Conservation (phyloP, 2,113 vertebrate genomes). For the Mirounga angustirostris region DNA sequence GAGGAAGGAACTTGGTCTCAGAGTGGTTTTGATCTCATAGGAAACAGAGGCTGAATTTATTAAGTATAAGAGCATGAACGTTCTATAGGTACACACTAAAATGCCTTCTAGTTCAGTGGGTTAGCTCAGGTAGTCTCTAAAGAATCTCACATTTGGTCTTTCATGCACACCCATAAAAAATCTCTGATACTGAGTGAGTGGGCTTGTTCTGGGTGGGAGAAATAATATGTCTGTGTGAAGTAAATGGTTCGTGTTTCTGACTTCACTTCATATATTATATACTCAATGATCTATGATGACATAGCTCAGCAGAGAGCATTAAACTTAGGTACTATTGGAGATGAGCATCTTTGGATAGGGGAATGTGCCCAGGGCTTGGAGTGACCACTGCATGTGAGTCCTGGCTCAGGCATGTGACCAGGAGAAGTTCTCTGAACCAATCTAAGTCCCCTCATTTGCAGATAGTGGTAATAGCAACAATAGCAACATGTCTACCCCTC, state of each 20-base stretch:
- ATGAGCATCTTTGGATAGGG: background rate
- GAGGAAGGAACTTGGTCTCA: background rate
- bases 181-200: background rate
- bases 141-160: constrained; percentile 22
- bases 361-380: background rate
- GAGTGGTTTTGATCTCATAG: background rate
- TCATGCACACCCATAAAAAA: background rate
- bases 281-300: background rate
- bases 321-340: background rate
- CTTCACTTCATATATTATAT: background rate
- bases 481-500: background rate
- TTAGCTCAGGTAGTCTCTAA: background rate
- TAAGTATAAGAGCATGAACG: background rate
- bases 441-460: background rate
- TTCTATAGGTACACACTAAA: background rate
- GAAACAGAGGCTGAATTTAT: constrained; percentile 24
- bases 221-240: background rate
- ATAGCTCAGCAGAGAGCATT: background rate
- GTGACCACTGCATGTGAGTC: background rate
- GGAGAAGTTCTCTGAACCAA: background rate
- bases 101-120: background rate
- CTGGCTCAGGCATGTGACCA: background rate
- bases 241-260: background rate
- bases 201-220: background rate
- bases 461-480: background rate